These are phyloP conservation scores for Tympanuchus pallidicinctus DNA, from an alignment of 2,113 vertebrate species.

Conservation along the genomic window DNA sequence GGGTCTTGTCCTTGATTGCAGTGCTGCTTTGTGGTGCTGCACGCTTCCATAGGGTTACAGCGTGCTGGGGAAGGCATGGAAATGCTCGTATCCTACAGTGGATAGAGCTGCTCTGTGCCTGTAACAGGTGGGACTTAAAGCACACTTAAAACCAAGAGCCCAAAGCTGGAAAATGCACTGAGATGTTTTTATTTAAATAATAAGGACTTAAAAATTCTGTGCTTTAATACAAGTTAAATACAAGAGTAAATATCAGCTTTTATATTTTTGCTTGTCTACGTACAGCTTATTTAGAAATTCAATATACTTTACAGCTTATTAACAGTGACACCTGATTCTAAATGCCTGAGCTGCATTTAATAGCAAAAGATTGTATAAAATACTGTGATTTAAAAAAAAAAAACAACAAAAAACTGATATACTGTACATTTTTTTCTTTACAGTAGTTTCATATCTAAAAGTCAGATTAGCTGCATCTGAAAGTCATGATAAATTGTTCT, in stretches of 20 bases:
- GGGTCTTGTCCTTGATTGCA: too few relatives aligned
- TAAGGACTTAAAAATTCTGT: not conserved
- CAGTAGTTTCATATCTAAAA: constrained; percentile 22
- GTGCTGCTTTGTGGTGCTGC: too few relatives aligned
- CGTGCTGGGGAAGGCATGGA: not conserved
- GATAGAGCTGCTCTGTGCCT: too few relatives aligned
- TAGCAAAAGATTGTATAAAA: constrained; percentile 25
- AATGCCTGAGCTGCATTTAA: not conserved
- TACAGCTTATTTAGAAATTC: not conserved
- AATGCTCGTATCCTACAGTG: not conserved
- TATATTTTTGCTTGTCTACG: not conserved
- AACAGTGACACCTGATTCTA: not conserved
- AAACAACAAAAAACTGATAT: not conserved
- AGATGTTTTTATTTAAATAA: constrained; percentile 33
- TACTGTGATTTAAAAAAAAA: not conserved
- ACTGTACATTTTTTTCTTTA: constrained; percentile 30
- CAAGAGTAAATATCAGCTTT: not conserved
- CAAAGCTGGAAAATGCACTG: not conserved
- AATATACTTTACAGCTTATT: not conserved
- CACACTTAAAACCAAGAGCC: not conserved
- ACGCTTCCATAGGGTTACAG: too few relatives aligned
- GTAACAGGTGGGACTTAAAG: fast-evolving
- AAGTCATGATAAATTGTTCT: constrained; percentile 57
- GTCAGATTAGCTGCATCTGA: not conserved
- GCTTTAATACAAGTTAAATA: constrained; percentile 27